Conservation (phyloP, 2,113 vertebrate genomes). For the Natator depressus region DNA sequence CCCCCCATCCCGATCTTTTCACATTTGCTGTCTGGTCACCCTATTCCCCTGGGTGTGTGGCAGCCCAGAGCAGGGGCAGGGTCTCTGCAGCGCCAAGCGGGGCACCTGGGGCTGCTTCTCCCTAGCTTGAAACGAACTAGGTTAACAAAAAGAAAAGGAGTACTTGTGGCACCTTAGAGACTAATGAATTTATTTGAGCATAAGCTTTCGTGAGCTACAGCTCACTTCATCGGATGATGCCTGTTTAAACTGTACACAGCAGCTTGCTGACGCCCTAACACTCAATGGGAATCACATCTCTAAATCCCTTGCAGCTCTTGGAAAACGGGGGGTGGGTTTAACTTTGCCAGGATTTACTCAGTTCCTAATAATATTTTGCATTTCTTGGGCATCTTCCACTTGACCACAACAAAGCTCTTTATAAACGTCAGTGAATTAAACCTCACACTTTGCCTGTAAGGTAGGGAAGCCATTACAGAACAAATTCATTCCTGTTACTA, state of each 20-base stretch:
- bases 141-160: not conserved
- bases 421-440: not conserved
- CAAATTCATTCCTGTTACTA: not conserved
- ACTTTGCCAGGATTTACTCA: rapidly evolving
- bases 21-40: no score
- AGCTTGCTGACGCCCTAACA: not conserved
- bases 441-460: not conserved
- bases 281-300: no score
- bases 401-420: not conserved
- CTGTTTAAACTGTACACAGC: not conserved
- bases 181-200: no score
- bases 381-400: not conserved
- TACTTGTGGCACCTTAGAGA: no score
- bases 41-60: not conserved
- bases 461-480: not conserved
- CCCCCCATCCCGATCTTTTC: no score
- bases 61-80: no score
- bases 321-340: not conserved
- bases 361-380: not conserved
- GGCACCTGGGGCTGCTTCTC: not conserved
- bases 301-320: not conserved
- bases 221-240: not conserved
- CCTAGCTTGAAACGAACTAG: not conserved
- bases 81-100: no score
- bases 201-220: no score